phyloP scores from a whole-genome alignment of 1,140 invertebrate species.

The Dysdera silvatica region DNA sequence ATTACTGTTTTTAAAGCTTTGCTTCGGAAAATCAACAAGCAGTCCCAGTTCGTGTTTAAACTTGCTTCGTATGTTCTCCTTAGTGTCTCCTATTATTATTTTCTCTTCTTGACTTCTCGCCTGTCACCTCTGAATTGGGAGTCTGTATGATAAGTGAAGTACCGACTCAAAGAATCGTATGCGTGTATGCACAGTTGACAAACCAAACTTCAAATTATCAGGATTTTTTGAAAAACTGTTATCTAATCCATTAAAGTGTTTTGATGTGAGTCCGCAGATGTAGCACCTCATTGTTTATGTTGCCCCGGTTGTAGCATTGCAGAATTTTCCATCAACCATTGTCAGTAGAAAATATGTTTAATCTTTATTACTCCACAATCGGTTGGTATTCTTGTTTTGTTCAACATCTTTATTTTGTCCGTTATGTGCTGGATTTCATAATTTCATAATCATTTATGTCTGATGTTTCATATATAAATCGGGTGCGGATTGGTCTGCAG shows the following conservation, averaged over 20 bases:
- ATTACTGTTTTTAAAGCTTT: slow-evolving; percentile 8
- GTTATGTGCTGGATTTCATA: neutral
- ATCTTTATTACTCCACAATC: neutral
- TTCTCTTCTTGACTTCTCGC: neutral
- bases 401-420: neutral
- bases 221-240: neutral
- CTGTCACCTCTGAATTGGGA: slow-evolving; percentile 3
- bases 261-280: neutral
- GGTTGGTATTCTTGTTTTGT: neutral
- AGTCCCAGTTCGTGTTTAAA: neutral
- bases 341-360: neutral
- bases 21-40: neutral
- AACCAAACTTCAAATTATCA: neutral
- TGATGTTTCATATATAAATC: neutral
- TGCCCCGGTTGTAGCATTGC: neutral
- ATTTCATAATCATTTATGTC: too few relatives aligned
- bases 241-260: slow-evolving; percentile 8
- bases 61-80: neutral
- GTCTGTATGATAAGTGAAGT: slow-evolving; percentile 2
- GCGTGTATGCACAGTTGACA: neutral
- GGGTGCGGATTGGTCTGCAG: neutral
- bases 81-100: neutral
- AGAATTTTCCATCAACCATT: slow-evolving; percentile 6
- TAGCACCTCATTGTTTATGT: slow-evolving; percentile 11
- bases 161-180: slow-evolving; percentile 2